Percentiles rank a stretch among this genome's conserved stretches.
phyloP scores from a whole-genome alignment of 2,113 vertebrate genomes.

The Willisornis vidua region DNA sequence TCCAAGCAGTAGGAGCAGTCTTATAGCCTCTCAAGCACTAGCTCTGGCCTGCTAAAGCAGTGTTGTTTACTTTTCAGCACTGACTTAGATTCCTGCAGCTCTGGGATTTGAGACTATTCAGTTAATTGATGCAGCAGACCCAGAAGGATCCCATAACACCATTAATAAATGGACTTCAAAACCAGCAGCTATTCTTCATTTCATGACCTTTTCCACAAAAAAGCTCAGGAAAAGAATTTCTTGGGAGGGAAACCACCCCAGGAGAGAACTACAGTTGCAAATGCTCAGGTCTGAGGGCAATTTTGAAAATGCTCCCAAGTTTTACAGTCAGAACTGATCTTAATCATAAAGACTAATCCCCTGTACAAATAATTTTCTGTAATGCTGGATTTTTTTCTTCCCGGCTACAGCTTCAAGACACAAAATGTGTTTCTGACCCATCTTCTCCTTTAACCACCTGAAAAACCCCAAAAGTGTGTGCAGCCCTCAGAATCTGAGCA shows the following conservation, averaged over 20 bases:
- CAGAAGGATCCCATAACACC: neutral
- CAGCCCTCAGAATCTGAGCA: neutral
- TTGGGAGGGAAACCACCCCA: neutral
- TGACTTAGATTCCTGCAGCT: neutral
- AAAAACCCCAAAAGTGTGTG: neutral
- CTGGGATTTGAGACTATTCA: neutral
- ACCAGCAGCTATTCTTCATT: neutral
- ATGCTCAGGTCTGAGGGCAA: neutral
- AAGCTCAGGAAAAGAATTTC: neutral
- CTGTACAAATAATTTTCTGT: neutral
- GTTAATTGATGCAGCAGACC: neutral
- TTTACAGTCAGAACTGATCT: neutral
- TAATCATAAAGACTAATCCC: neutral
- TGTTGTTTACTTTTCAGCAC: neutral
- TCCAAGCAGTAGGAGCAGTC: neutral
- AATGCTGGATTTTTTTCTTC: neutral
- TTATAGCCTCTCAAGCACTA: neutral
- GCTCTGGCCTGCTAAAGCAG: neutral
- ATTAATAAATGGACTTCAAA: conserved; percentile 12
- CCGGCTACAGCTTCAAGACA: neutral
- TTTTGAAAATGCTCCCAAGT: neutral
- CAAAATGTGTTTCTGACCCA: neutral
- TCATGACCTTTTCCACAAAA: neutral
- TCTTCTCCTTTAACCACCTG: neutral
- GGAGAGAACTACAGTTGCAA: neutral